phyloP scores from a whole-genome alignment of 2,113 vertebrate genomes.

The Leptosomus discolor region DNA sequence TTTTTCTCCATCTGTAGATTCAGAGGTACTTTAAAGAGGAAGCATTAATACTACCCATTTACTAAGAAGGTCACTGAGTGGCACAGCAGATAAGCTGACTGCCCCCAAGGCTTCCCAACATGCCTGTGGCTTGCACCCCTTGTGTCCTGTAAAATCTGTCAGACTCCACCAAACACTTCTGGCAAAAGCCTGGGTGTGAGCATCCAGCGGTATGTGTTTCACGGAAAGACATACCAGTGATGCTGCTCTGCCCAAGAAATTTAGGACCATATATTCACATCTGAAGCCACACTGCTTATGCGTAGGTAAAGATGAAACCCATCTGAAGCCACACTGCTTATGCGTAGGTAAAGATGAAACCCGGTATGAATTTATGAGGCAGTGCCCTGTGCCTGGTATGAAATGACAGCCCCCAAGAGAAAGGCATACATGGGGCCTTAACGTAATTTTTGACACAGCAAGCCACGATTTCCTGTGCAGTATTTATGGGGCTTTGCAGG shows the following conservation, averaged over 20 bases:
- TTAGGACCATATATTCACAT: neutral
- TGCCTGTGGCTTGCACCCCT: accelerated
- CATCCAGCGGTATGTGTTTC: neutral
- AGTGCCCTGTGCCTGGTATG: no score
- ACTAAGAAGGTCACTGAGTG: neutral
- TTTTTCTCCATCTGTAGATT: neutral
- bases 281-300: neutral
- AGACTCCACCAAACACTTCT: neutral
- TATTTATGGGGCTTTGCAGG: neutral
- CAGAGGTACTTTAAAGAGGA: neutral
- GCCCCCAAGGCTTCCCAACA: neutral
- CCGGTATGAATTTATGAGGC: neutral
- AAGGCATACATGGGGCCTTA: accelerated
- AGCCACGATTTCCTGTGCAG: neutral
- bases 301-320: no score
- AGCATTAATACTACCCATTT: neutral
- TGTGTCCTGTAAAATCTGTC: neutral
- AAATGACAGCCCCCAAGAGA: neutral
- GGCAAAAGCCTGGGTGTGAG: neutral
- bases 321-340: no score
- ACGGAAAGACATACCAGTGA: neutral
- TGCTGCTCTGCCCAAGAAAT: neutral
- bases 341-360: neutral
- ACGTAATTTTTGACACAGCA: neutral
- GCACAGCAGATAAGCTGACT: neutral